These are phyloP conservation scores for Clarias gariepinus DNA, from an alignment of 2,113 vertebrate genomes.

Conservation along the genomic window DNA sequence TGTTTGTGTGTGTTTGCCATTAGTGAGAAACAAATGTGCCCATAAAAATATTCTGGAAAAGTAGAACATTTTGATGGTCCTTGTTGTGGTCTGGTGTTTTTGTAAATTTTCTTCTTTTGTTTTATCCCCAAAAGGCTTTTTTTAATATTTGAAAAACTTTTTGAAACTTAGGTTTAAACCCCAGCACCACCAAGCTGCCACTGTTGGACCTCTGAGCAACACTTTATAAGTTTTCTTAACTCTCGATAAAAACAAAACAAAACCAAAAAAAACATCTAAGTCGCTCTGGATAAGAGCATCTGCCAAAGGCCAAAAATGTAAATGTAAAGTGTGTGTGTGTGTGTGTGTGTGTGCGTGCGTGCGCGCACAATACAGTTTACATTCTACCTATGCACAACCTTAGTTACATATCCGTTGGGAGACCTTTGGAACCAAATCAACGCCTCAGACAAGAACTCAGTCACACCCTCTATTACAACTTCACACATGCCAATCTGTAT, in stretches of 20 bases:
- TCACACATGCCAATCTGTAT: neutral
- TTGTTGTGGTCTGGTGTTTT: neutral
- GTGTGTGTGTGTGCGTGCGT: neutral
- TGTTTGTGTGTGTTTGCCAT: neutral
- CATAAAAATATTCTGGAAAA: neutral
- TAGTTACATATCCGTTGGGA: slow-evolving; percentile 53
- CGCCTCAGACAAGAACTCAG: neutral
- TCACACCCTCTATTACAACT: neutral
- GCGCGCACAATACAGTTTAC: slow-evolving; percentile 26
- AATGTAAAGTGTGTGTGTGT: slow-evolving; percentile 2
- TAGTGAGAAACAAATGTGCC: neutral
- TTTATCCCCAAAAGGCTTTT: too few species aligned
- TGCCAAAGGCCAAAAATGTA: too few species aligned
- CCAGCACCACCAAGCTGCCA: too few species aligned
- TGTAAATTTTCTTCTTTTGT: neutral
- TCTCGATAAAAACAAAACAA: too few species aligned
- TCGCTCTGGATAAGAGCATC: too few species aligned
- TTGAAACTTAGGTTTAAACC: too few species aligned
- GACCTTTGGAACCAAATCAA: neutral
- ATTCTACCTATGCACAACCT: slow-evolving; percentile 40
- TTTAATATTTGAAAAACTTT: too few species aligned
- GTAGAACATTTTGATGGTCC: neutral
- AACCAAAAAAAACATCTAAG: too few species aligned
- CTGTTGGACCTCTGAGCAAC: too few species aligned
- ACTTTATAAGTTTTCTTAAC: too few species aligned